phyloP scores from a whole-genome alignment of 2,888 invertebrate genomes.

The Drosophila recens region DNA sequence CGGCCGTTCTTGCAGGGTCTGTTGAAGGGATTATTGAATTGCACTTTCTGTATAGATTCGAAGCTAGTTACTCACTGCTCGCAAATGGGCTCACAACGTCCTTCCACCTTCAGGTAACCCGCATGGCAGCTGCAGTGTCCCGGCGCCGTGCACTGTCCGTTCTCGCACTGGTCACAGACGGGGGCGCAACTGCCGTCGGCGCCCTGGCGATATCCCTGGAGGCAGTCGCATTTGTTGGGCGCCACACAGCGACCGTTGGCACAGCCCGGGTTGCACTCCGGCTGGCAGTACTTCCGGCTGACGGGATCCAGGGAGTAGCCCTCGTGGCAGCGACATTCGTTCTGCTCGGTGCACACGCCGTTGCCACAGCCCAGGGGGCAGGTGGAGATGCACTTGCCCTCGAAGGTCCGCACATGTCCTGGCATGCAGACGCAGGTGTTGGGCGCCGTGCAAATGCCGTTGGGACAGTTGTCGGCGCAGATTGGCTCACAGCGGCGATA shows the following conservation, averaged over 20 bases:
- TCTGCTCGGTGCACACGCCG: constrained; percentile 80
- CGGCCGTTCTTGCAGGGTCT: constrained; percentile 84
- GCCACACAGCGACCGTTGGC: constrained; percentile 77
- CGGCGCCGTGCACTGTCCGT: constrained; percentile 88
- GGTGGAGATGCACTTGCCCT: constrained; percentile 87
- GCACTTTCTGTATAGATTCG: too few relatives aligned
- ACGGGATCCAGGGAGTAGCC: constrained; percentile 83
- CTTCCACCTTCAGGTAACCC: constrained; percentile 86
- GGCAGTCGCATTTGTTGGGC: constrained; percentile 80
- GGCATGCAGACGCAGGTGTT: constrained; percentile 85
- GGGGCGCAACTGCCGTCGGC: constrained; percentile 82
- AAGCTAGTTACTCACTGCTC: constrained; percentile 62
- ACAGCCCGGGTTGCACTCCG: constrained; percentile 82
- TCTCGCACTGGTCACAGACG: constrained; percentile 84
- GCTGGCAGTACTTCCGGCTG: constrained; percentile 79
- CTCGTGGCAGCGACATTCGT: constrained; percentile 81
- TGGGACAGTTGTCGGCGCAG: constrained; percentile 86
- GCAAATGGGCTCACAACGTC: constrained; percentile 83
- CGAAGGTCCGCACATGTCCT: constrained; percentile 83
- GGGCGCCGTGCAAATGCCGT: constrained; percentile 86
- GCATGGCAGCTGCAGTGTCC: constrained; percentile 87
- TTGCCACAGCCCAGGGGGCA: constrained; percentile 90
- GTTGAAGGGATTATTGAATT: neutral
- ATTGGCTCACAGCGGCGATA: constrained; percentile 84
- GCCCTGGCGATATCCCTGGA: constrained; percentile 71